Evolutionary conservation across 2,888 invertebrate genomes (phyloP), one percentile per base, ranked within the genome.

Genomic region (Tanypteryx hageni): DNA sequence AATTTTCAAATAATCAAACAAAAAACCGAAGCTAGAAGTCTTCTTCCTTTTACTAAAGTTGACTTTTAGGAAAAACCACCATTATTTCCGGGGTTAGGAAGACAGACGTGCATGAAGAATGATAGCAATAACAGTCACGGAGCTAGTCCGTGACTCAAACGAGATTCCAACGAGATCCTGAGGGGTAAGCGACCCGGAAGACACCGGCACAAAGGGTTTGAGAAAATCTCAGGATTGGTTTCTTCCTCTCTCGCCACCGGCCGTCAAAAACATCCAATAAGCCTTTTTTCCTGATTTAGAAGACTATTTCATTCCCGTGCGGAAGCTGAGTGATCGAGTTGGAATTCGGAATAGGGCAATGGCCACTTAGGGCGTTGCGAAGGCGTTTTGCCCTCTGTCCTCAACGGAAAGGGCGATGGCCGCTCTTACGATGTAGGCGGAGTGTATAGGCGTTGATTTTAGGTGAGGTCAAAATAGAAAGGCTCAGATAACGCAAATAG

Each of bases 361-460:
- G 64, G 61, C 64, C 89, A 89, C n/a, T 9, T 22, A 31, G 18
- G 16, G 11, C 16, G 16, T 61, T 86, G 86, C 64, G 89, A 64
- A 89, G 89, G 89, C 89, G 89, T 89, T 85, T 58, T 58, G 57
- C 86, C 31, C 61, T 61, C 86, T 61, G 27, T 13, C 16, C 16
- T 61, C 61, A 13, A 9, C 27, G 89, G 22, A 64, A 89, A 89
- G 89, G 89, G 89, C 89, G 68, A 89, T 68, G 64, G 89, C 61
- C 86, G 31, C 86, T 16, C 7, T 27, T 86, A 59, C 31, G n/a
- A 64, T 31, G 89, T 89, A n/a, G 89, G 89, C 61, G 86, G 14
- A 0, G 61, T 10, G 61, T 10, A 27, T 13, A 11, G 27, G 76
- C 76, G 76, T 76, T 27, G 0, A 27, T 22, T 76, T 76, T 76